Evolutionary conservation across 2,113 vertebrate species (phyloP).

Genomic region (Sigmodon hispidus): DNA sequence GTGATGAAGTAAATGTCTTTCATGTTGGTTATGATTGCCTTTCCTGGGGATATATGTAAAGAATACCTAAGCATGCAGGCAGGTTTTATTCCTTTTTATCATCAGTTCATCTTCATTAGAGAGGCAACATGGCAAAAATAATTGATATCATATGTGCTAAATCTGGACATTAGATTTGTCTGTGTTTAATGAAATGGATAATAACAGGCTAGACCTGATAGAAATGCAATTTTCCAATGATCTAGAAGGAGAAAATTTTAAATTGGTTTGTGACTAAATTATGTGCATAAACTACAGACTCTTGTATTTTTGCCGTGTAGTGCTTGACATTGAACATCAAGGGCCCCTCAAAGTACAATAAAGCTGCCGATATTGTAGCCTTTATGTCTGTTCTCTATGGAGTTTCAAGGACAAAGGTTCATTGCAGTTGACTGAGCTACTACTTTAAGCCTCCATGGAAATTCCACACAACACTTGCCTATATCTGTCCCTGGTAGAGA

Average conservation of each 20-base stretch:
- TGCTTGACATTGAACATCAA: neutral
- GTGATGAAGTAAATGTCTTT: neutral
- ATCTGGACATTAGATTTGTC: neutral
- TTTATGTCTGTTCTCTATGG: neutral
- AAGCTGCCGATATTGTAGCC: neutral
- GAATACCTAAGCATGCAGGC: neutral
- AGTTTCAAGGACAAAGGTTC: neutral
- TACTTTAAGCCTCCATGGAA: neutral
- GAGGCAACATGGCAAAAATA: neutral
- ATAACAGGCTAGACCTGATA: neutral
- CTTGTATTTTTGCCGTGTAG: neutral
- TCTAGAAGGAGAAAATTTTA: neutral
- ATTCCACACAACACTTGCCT: neutral
- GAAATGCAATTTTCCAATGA: conserved; percentile 3
- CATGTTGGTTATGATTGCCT: neutral
- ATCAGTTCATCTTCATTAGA: neutral
- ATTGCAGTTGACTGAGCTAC: neutral
- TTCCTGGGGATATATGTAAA: neutral
- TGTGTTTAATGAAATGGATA: conserved; percentile 12
- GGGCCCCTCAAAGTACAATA: neutral
- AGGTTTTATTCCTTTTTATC: neutral
- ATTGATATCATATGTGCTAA: neutral
- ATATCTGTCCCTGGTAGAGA: neutral
- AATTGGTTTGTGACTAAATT: neutral
- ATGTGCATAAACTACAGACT: neutral